Base-by-base conservation (phyloP, 2,888 invertebrate species). In the Cosmia pyralina region DNA sequence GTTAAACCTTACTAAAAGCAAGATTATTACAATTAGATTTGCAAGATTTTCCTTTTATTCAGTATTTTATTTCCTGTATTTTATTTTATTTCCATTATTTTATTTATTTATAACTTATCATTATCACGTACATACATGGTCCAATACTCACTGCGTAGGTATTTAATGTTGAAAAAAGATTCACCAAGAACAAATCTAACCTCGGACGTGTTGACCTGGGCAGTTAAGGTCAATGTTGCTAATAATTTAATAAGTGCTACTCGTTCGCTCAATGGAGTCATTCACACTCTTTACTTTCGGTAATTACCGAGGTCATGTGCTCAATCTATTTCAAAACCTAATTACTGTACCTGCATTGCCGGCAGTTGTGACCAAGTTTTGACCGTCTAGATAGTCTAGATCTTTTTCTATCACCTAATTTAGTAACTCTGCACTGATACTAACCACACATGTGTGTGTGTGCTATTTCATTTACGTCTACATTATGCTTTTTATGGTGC, bases 221-320 rank as follows among this genome's bases (percentile, higher is more conserved):
- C 41, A 59, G 59, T 52, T 50, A 50, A 72, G 75, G 67, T 75
- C 72, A 82, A 68, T 72, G 66, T 60, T 79, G 69, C 41, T 59
- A 71, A 77, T 72, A 44, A 55, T 71, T 70, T 28, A 69, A 69
- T 72, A 65, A 72, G 4, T 65, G 52, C 46, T 68, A 19, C 46
- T 46, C 72, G 28, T 50, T 41, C 11, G 38, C 34, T 41, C 22
- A 44, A 65, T 60, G 38, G 48, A 71, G 55, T 65, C 60, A 66
- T 75, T 82, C 69, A 68, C 68, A 75, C 64, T 68, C 41, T 68
- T 77, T 65, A 19, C 34, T 34, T n/a, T 52, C 59, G 38, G 48
- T 53, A 74, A 77, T 77, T 70, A 69, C 52, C 22, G 50, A 75
- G 55, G 76, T 65, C 55, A 57, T 28, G 64, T n/a, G 63, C 62